Percentiles rank a stretch among this genome's conserved stretches.
Evolutionary conservation across 2,888 invertebrate genomes (phyloP).

Genomic region (Chironomus riparius): DNA sequence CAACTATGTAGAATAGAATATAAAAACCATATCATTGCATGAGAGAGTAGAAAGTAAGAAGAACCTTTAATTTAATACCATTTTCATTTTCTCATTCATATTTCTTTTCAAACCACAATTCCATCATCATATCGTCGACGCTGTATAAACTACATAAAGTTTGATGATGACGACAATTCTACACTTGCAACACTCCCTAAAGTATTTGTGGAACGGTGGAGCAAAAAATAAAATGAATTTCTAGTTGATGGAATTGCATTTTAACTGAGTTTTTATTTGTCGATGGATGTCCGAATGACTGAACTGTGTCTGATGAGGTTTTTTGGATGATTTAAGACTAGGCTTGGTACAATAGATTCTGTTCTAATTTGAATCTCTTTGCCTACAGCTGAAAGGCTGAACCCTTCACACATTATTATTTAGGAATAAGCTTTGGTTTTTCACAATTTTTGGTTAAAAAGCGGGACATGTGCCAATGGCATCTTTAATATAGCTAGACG

Average conservation of each 20-base stretch:
- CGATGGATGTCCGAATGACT: background rate
- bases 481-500: no score
- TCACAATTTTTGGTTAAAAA: no score
- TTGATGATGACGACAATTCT: background rate
- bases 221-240: background rate
- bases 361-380: no score
- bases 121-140: no score
- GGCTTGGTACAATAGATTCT: no score
- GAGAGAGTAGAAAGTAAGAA: background rate
- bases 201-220: background rate
- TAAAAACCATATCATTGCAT: background rate
- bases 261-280: background rate
- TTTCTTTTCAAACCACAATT: background rate
- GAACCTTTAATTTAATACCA: slow-evolving; percentile 19
- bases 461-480: no score
- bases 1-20: background rate
- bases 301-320: background rate
- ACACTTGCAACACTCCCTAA: slow-evolving; percentile 6
- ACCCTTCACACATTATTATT: no score
- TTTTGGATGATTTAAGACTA: no score
- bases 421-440: no score
- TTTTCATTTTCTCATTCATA: background rate
- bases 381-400: no score
- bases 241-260: background rate
- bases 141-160: no score